Conservation (phyloP, 2,797 vertebrate genomes). For the Diplodus sargus region DNA sequence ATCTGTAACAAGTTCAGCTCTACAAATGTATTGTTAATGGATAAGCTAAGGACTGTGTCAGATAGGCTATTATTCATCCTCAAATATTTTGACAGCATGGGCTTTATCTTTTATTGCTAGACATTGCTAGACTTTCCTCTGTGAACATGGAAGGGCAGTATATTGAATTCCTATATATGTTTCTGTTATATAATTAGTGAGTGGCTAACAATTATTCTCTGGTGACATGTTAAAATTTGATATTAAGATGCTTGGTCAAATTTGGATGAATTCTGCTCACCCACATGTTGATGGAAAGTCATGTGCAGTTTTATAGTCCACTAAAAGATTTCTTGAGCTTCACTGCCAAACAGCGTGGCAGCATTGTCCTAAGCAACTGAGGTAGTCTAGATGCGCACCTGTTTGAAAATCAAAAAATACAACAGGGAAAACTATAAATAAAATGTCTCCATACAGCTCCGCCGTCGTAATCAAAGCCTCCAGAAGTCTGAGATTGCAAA, state of each 20-base stretch:
- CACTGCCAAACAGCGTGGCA: too few species aligned
- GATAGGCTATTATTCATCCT: constrained; percentile 7
- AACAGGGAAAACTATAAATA: too few species aligned
- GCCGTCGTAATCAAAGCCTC: too few species aligned
- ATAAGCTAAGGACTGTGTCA: constrained; percentile 14
- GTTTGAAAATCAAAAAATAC: too few species aligned
- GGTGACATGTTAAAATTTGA: neutral
- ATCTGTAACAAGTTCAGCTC: neutral
- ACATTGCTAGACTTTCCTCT: neutral
- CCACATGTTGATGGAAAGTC: neutral
- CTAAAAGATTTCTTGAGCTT: neutral
- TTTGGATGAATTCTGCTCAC: neutral
- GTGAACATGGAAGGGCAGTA: neutral
- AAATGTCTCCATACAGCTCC: too few species aligned
- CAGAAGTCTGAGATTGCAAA: too few species aligned
- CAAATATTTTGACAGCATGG: constrained; percentile 1
- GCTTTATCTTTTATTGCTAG: neutral
- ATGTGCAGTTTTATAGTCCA: neutral
- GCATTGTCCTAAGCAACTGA: too few species aligned
- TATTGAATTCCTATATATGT: neutral
- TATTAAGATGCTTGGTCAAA: too few species aligned
- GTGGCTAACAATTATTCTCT: neutral
- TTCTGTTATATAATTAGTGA: neutral
- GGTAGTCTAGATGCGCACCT: too few species aligned
- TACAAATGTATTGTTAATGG: constrained; percentile 12